Evolutionary conservation across 2,113 vertebrate species (phyloP).

Genomic region (Myotis davidii): DNA sequence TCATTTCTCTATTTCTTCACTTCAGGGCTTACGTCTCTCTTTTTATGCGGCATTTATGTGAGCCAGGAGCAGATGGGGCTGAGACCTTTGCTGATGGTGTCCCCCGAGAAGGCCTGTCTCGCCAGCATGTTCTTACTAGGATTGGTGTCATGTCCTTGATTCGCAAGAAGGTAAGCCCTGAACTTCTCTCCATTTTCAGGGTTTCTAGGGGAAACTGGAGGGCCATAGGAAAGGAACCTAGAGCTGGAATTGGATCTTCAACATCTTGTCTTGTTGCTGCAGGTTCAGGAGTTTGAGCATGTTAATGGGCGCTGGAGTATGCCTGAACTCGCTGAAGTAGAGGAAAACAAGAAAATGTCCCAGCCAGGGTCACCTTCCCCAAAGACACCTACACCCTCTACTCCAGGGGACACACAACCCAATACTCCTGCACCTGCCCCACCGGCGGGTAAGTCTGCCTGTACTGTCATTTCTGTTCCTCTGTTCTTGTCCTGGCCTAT

Average conservation of each 20-base stretch:
- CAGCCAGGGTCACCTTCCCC: conserved; percentile 92
- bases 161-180: conserved; percentile 93
- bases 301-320: conserved; percentile 99
- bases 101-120: conserved; percentile 96
- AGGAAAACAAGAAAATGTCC: conserved; percentile 96
- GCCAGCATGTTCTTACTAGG: conserved; percentile 97
- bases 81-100: conserved; percentile 99
- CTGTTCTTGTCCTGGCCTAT: conserved; percentile 71
- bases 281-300: conserved; percentile 99
- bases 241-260: background rate
- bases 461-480: background rate
- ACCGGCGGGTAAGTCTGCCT: conserved; percentile 80
- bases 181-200: background rate
- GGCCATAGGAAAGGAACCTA: background rate
- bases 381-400: conserved; percentile 90
- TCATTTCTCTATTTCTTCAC: background rate
- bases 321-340: conserved; percentile 97
- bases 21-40: conserved; percentile 96
- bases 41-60: conserved; percentile 98
- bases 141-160: conserved; percentile 99
- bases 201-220: background rate
- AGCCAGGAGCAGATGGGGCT: conserved; percentile 97
- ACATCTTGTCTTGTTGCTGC: background rate
- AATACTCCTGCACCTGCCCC: conserved; percentile 93
- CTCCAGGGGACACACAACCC: conserved; percentile 96